phyloP scores from a whole-genome alignment of 2,888 invertebrate species.

The Sabatieria punctata region DNA sequence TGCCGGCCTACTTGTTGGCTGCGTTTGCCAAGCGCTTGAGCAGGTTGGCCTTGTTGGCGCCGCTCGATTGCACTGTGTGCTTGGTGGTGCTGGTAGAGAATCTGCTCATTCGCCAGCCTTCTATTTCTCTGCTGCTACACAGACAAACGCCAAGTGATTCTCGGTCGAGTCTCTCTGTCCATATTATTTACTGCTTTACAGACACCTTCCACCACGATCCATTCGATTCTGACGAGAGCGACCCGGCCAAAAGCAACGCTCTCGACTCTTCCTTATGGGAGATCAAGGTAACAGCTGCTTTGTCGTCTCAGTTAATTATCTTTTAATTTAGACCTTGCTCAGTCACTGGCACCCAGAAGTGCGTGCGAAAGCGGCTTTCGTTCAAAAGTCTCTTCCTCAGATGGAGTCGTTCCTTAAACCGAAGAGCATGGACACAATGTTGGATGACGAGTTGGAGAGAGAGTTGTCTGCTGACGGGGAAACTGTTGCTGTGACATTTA shows the following conservation, averaged over 20 bases:
- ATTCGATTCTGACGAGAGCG: constrained; percentile 60
- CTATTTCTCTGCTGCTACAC: constrained; percentile 39
- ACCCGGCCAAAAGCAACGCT: constrained; percentile 60
- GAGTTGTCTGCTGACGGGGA: not conserved
- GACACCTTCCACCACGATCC: constrained; percentile 48
- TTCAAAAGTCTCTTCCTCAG: constrained; percentile 48
- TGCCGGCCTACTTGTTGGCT: constrained; percentile 74
- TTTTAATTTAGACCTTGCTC: constrained; percentile 45
- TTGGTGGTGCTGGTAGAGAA: constrained; percentile 68
- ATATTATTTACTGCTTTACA: constrained; percentile 3
- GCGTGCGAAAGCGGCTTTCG: constrained; percentile 52
- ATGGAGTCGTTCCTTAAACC: constrained; percentile 37
- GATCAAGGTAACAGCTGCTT: constrained; percentile 39
- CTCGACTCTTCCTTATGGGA: constrained; percentile 84
- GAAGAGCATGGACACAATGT: not conserved
- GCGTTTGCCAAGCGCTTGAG: constrained; percentile 78
- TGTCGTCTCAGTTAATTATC: not conserved
- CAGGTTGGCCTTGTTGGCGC: constrained; percentile 62
- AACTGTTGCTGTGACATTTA: no score
- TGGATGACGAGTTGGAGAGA: not conserved
- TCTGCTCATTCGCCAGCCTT: constrained; percentile 64
- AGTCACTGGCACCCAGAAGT: constrained; percentile 54
- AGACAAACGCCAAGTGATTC: constrained; percentile 11
- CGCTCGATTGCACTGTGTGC: constrained; percentile 56
- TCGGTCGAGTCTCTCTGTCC: not conserved